phyloP scores from a whole-genome alignment of 2,113 vertebrate genomes.

The Solenodon paradoxus region DNA sequence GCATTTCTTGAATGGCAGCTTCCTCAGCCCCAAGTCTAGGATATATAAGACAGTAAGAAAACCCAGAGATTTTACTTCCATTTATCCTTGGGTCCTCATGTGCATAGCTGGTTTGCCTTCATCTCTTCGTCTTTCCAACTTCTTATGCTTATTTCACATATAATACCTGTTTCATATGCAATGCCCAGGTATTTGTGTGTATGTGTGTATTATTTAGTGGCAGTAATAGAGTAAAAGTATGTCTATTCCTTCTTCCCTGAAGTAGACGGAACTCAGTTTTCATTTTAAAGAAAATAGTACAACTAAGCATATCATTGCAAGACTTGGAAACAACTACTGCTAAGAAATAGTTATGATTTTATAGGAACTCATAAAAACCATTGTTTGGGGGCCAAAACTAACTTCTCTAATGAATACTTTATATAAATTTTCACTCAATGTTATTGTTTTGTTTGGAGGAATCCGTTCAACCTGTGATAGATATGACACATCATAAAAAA shows the following conservation, averaged over 20 bases:
- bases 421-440: conserved; percentile 46
- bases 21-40: neutral
- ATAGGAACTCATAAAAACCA: conserved; percentile 54
- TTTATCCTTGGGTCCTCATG: neutral
- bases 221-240: neutral
- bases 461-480: conserved; percentile 34
- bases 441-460: conserved; percentile 47
- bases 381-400: conserved; percentile 58
- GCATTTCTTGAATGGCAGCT: neutral
- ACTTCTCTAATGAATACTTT: conserved; percentile 56
- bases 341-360: conserved; percentile 59
- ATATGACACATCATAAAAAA: conserved; percentile 52
- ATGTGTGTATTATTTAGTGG: neutral
- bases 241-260: neutral
- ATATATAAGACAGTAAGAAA: neutral
- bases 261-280: conserved; percentile 15
- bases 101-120: neutral
- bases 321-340: conserved; percentile 52
- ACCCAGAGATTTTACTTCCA: neutral
- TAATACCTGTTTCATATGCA: neutral
- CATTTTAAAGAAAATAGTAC: conserved; percentile 39
- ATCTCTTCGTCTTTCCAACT: neutral
- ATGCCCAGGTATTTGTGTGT: neutral
- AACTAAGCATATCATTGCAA: conserved; percentile 50
- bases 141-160: too few species aligned